Conservation (phyloP, 2,113 vertebrate genomes). For the Spea bombifrons region DNA sequence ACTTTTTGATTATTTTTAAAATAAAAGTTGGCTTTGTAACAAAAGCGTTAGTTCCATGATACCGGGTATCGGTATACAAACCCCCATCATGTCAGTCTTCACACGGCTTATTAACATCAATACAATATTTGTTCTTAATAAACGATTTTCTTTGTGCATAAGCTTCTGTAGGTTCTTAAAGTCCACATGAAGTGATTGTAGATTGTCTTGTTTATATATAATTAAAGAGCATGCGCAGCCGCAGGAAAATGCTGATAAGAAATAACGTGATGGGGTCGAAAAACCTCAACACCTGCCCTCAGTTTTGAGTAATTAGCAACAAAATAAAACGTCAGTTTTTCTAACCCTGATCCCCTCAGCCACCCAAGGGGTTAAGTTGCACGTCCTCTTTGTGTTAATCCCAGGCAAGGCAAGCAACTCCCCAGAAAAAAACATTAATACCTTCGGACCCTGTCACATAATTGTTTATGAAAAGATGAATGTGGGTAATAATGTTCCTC, state of each 20-base stretch:
- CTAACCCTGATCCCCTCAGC: not conserved
- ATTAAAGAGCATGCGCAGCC: not conserved
- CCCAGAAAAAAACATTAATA: slow-evolving; percentile 55
- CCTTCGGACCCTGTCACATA: slow-evolving; percentile 61
- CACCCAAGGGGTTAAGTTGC: slow-evolving; percentile 47
- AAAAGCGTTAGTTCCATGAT: too few species aligned
- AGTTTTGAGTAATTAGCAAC: slow-evolving; percentile 58
- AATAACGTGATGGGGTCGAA: not conserved
- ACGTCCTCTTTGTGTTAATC: slow-evolving; percentile 26
- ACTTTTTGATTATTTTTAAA: too few species aligned
- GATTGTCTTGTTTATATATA: not conserved
- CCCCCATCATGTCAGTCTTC: too few species aligned
- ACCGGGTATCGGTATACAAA: too few species aligned
- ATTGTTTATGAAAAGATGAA: slow-evolving; percentile 72
- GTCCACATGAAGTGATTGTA: not conserved
- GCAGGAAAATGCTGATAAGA: not conserved
- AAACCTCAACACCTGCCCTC: not conserved
- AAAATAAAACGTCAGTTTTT: not conserved
- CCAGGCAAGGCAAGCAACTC: slow-evolving; percentile 49
- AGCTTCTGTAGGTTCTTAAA: not conserved
- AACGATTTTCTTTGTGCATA: slow-evolving; percentile 39
- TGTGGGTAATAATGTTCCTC: slow-evolving; percentile 54
- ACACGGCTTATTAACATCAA: too few species aligned
- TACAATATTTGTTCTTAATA: slow-evolving; percentile 35
- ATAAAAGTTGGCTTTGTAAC: too few species aligned